Conservation (phyloP, 2,113 vertebrate species). For the Eulacestoma nigropectus region DNA sequence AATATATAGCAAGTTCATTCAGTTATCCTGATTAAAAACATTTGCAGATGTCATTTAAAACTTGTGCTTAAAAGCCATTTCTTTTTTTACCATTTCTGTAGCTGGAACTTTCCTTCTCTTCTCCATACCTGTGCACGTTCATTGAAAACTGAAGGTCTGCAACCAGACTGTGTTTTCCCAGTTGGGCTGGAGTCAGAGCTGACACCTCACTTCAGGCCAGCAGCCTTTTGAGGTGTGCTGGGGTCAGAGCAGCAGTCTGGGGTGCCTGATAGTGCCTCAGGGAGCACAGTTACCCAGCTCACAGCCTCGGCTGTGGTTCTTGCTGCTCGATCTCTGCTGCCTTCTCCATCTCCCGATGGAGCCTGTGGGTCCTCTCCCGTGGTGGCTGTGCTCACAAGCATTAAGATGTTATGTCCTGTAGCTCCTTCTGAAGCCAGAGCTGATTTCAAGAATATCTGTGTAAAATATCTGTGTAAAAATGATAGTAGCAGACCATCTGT, state of each 20-base stretch:
- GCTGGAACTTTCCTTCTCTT: not conserved
- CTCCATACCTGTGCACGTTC: not conserved
- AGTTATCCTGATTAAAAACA: not conserved
- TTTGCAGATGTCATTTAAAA: not conserved
- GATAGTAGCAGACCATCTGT: not conserved
- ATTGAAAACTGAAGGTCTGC: not conserved
- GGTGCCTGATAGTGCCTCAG: not conserved
- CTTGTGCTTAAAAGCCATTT: not conserved
- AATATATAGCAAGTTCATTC: not conserved
- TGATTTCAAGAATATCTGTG: not conserved
- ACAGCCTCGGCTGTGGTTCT: fast-evolving
- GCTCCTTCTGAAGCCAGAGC: not conserved
- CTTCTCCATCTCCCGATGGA: not conserved
- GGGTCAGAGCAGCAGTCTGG: not conserved
- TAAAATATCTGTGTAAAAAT: too few relatives aligned
- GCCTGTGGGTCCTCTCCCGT: fast-evolving
- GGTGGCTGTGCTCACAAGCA: not conserved
- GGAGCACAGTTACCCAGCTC: not conserved
- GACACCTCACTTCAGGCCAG: not conserved
- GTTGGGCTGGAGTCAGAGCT: not conserved
- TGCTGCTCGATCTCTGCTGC: not conserved
- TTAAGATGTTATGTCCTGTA: not conserved
- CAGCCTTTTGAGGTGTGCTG: too few relatives aligned
- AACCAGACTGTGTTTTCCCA: not conserved
- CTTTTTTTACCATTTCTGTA: not conserved